phyloP scores from a whole-genome alignment of 1,140 invertebrate genomes.

The Bombus picipes region DNA sequence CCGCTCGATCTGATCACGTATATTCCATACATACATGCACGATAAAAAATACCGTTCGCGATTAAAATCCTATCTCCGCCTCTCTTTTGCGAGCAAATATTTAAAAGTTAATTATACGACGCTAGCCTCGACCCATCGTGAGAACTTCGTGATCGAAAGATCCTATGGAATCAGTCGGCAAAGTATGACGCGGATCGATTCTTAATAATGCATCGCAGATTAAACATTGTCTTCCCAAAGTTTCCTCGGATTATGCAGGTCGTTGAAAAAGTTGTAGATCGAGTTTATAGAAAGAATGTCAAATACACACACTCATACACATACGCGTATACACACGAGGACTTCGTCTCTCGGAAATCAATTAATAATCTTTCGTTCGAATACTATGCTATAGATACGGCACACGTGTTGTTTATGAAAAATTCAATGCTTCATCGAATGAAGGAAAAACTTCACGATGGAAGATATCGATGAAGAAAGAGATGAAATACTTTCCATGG shows the following conservation, averaged over 20 bases:
- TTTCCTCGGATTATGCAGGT: neutral
- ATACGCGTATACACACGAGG: neutral
- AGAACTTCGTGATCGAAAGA: neutral
- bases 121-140: neutral
- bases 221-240: neutral
- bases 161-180: no score
- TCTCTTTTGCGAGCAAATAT: neutral
- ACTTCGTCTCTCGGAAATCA: neutral
- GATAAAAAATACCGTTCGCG: neutral
- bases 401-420: no score
- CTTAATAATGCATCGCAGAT: neutral
- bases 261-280: neutral
- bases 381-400: no score
- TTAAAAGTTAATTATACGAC: slow-evolving; percentile 7
- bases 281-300: neutral
- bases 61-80: neutral
- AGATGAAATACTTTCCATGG: neutral
- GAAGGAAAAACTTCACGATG: no score
- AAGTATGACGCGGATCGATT: neutral
- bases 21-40: neutral
- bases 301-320: neutral
- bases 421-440: no score
- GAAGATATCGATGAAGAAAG: neutral
- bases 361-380: neutral
- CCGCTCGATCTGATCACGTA: neutral